Conservation (phyloP, 2,888 invertebrate species). For the Gryllus longicercus region DNA sequence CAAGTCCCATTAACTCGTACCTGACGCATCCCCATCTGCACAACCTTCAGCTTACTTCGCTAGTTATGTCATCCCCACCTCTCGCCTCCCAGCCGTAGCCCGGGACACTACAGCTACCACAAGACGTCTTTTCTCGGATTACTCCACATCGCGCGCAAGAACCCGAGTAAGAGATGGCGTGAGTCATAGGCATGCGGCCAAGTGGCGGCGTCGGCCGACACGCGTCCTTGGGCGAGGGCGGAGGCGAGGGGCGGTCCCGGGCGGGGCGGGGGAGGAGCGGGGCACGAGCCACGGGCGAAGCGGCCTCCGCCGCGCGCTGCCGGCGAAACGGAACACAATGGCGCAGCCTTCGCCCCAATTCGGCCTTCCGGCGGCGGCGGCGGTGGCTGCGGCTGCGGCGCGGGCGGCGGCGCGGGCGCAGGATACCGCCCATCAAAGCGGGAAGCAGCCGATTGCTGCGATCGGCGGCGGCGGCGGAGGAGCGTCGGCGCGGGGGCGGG, state of each 20-base stretch:
- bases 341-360: background rate
- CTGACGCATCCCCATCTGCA: too few relatives aligned
- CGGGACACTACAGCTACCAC: too few relatives aligned
- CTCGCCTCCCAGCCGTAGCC: too few relatives aligned
- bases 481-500: background rate
- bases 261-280: background rate
- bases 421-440: background rate
- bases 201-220: too few relatives aligned
- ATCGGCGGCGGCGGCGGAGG: background rate
- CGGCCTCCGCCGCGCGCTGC: background rate
- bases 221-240: background rate
- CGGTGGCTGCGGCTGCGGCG: background rate
- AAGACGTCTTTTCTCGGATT: too few relatives aligned
- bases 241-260: background rate
- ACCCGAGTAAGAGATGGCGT: too few relatives aligned
- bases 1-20: too few relatives aligned
- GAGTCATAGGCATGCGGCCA: too few relatives aligned
- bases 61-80: too few relatives aligned
- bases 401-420: background rate
- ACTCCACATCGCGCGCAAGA: too few relatives aligned
- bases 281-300: background rate
- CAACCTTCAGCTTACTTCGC: too few relatives aligned
- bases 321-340: slow-evolving; percentile 17
- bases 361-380: slow-evolving; percentile 9
- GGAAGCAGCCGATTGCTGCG: background rate